phyloP scores from a whole-genome alignment of 2,113 vertebrate species.

The Porphyrio hochstetteri region DNA sequence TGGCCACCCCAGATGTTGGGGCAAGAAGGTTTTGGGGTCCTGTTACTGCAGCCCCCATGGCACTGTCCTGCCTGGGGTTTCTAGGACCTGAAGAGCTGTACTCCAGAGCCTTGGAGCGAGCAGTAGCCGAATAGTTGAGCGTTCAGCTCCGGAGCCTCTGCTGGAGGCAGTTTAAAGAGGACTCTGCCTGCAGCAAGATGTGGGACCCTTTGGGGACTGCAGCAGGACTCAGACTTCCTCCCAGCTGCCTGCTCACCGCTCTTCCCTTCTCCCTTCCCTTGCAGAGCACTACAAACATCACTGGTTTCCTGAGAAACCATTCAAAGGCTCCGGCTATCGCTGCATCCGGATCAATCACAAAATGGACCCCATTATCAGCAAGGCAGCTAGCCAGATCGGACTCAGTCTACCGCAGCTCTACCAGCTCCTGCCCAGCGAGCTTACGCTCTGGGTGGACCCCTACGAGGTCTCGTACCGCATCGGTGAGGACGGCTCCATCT shows the following conservation, averaged over 20 bases:
- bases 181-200: neutral
- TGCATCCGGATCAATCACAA: constrained; percentile 89
- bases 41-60: fast-evolving
- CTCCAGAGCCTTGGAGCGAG: neutral
- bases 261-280: neutral
- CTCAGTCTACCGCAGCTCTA: constrained; percentile 78
- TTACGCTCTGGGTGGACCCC: constrained; percentile 89
- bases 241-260: neutral
- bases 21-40: neutral
- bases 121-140: fast-evolving
- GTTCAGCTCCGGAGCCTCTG: fast-evolving
- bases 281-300: constrained; percentile 87
- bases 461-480: constrained; percentile 88
- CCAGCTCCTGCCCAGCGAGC: constrained; percentile 82
- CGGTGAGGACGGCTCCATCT: constrained; percentile 88
- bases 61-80: fast-evolving
- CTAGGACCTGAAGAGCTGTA: fast-evolving
- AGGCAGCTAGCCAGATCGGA: constrained; percentile 78
- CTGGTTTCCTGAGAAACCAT: constrained; percentile 86
- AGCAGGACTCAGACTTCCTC: neutral
- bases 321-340: constrained; percentile 88
- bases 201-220: neutral
- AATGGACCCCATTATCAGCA: constrained; percentile 86
- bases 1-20: fast-evolving
- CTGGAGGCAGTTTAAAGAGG: neutral